phyloP scores from a whole-genome alignment of 1,140 invertebrate genomes.

The Diploscapter pachys region DNA sequence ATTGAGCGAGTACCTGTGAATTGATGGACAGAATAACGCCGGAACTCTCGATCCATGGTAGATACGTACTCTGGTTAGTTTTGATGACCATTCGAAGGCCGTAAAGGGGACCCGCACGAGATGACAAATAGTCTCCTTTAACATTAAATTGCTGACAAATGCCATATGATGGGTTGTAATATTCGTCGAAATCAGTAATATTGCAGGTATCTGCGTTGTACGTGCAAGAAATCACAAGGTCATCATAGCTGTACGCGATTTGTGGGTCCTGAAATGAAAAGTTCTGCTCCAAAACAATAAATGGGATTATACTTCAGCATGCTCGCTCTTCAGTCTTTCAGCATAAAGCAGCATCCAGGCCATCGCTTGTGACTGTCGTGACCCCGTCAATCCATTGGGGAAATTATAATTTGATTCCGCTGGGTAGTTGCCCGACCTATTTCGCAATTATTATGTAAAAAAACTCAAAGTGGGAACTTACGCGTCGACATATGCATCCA shows the following conservation, averaged over 20 bases:
- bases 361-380: too few relatives aligned
- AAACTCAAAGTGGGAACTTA: too few relatives aligned
- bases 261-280: not conserved
- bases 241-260: slow-evolving; percentile 35
- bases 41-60: slow-evolving; percentile 40
- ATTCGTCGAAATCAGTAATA: slow-evolving; percentile 27
- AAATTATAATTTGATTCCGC: too few relatives aligned
- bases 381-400: too few relatives aligned
- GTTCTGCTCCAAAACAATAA: too few relatives aligned
- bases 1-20: slow-evolving; percentile 18
- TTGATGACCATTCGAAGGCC: slow-evolving; percentile 42
- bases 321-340: too few relatives aligned
- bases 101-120: slow-evolving; percentile 42
- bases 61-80: slow-evolving; percentile 35
- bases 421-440: too few relatives aligned
- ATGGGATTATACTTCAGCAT: too few relatives aligned
- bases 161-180: slow-evolving; percentile 37
- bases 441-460: too few relatives aligned
- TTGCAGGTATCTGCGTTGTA: slow-evolving; percentile 44
- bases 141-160: slow-evolving; percentile 37
- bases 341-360: too few relatives aligned
- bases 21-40: slow-evolving; percentile 39
- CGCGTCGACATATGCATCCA: too few relatives aligned
- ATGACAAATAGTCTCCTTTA: slow-evolving; percentile 25
- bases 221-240: slow-evolving; percentile 42